These are phyloP conservation scores for Turritopsis dohrnii DNA, from an alignment of 30 jellyfish, hydroid and myxozoan species.

Conservation along the genomic window DNA sequence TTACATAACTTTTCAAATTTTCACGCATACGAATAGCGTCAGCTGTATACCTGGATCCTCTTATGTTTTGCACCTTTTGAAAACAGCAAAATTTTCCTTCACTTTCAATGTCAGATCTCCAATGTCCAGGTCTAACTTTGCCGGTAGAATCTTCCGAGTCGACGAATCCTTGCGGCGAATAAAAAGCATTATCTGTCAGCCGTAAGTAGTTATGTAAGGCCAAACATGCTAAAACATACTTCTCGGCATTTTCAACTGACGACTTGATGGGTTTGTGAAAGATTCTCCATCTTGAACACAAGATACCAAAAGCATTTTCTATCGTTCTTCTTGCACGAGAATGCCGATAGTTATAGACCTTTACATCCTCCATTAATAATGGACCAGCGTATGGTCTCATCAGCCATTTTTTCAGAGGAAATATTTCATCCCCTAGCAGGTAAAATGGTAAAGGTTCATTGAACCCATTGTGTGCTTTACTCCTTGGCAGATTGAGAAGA, in stretches of 20 bases:
- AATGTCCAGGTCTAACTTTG: conserved; percentile 32
- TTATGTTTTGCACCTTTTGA: not conserved
- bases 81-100: not conserved
- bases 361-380: not conserved
- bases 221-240: too few species aligned
- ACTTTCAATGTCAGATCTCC: conserved; percentile 23
- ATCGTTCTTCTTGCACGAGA: conserved; percentile 38
- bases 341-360: conserved; percentile 11
- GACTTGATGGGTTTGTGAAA: conserved; percentile 29
- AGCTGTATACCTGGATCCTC: not conserved
- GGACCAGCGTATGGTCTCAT: conserved; percentile 38
- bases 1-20: not conserved
- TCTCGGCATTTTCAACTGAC: not conserved
- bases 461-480: not conserved
- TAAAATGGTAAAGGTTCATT: conserved; percentile 20
- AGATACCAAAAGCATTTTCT: too few species aligned
- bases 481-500: conserved; percentile 5
- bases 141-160: conserved; percentile 44
- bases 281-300: conserved; percentile 28
- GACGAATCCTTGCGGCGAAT: conserved; percentile 21
- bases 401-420: conserved; percentile 34
- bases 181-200: conserved; percentile 26
- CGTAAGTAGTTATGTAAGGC: conserved; percentile 32
- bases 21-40: conserved; percentile 2
- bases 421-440: conserved; percentile 31